phyloP scores from a whole-genome alignment of 1,140 invertebrate genomes.

The Sarcophaga bullata region DNA sequence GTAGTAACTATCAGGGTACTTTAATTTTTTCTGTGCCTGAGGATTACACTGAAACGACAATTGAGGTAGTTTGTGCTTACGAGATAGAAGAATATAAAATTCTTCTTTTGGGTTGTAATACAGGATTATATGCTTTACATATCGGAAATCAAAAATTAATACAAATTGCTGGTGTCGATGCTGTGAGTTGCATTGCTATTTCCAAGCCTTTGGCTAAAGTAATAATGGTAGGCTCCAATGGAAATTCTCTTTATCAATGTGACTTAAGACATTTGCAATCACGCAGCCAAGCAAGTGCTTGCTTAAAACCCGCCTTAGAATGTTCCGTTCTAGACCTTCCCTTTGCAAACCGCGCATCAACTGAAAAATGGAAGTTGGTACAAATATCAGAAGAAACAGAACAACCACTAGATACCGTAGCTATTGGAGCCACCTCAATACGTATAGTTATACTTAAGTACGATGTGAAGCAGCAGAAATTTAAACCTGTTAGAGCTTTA shows the following conservation, averaged over 20 bases:
- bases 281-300: conserved; percentile 70
- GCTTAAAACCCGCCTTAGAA: conserved; percentile 72
- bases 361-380: conserved; percentile 62
- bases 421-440: conserved; percentile 73
- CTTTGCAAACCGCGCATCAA: conserved; percentile 55
- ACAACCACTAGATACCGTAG: conserved; percentile 68
- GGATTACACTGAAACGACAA: not conserved
- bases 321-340: conserved; percentile 67
- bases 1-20: conserved; percentile 51
- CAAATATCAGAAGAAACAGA: conserved; percentile 59
- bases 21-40: conserved; percentile 48
- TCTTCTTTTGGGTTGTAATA: conserved; percentile 58
- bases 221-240: conserved; percentile 75
- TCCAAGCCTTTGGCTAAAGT: conserved; percentile 70
- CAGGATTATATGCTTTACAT: conserved; percentile 61
- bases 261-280: conserved; percentile 74
- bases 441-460: conserved; percentile 71
- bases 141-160: conserved; percentile 62
- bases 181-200: conserved; percentile 73
- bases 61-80: conserved; percentile 61
- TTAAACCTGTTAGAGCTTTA: conserved; percentile 73
- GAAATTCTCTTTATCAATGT: conserved; percentile 73
- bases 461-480: conserved; percentile 66
- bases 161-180: conserved; percentile 73
- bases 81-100: conserved; percentile 59